These are phyloP conservation scores for Athalia cordata DNA, from an alignment of 2,888 invertebrate species.

Conservation along the genomic window DNA sequence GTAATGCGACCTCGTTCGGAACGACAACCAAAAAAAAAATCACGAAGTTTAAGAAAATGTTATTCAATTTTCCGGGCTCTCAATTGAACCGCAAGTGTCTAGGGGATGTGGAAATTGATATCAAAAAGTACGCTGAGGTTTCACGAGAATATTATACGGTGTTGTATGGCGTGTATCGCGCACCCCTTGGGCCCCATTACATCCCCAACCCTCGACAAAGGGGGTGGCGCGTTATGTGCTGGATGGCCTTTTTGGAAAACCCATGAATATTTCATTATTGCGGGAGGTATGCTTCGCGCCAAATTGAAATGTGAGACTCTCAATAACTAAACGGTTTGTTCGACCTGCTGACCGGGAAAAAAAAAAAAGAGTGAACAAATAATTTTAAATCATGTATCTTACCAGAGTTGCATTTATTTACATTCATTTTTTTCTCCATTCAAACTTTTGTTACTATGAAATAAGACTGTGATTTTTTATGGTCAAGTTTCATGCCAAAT, in stretches of 20 bases:
- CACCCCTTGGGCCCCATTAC: constrained; percentile 20
- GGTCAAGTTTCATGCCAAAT: background rate
- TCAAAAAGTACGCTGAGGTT: constrained; percentile 17
- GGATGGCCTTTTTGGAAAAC: constrained; percentile 39
- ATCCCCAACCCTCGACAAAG: constrained; percentile 36
- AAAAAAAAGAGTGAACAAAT: background rate
- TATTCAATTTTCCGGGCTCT: constrained; percentile 2
- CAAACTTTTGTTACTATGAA: background rate
- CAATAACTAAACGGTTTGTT: constrained; percentile 6
- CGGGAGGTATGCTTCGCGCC: constrained; percentile 5
- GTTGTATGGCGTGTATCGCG: constrained; percentile 7
- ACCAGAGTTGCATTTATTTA: constrained; percentile 18
- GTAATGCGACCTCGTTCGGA: background rate
- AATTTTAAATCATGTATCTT: background rate
- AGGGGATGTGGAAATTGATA: constrained; percentile 13
- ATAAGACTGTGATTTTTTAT: background rate
- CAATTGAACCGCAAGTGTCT: background rate
- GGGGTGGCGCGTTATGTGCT: constrained; percentile 15
- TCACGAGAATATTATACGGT: constrained; percentile 1
- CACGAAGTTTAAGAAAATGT: background rate
- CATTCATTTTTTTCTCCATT: background rate
- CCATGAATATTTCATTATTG: constrained; percentile 45
- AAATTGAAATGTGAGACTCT: constrained; percentile 30
- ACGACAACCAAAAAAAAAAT: background rate
- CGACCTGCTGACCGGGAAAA: background rate